Percentiles rank a stretch among this genome's conserved stretches.
Conservation (phyloP, 1,140 invertebrate species). For the Brachionus manjavacas region DNA sequence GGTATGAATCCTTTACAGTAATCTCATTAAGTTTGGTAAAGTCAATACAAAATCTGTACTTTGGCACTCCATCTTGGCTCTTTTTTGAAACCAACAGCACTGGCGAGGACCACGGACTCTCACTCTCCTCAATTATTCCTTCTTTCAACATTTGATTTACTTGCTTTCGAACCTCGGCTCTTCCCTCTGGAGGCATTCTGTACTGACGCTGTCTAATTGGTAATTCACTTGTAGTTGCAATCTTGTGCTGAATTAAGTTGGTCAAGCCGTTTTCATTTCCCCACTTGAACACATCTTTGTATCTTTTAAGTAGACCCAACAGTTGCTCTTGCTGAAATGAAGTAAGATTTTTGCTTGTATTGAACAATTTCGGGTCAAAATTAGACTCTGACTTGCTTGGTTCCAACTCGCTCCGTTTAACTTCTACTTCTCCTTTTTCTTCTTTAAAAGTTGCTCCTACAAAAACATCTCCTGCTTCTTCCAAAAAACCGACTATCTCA, state of each 20-base stretch:
- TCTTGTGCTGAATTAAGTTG: background rate
- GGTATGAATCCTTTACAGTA: constrained; percentile 2
- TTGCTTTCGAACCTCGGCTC: background rate
- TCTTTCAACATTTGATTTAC: constrained; percentile 17
- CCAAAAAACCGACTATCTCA: background rate
- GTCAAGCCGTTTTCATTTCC: background rate
- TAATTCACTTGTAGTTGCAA: background rate
- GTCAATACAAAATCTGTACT: constrained; percentile 25
- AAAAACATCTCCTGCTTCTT: background rate
- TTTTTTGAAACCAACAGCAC: constrained; percentile 23
- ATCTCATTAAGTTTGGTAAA: background rate
- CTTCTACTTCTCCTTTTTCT: background rate
- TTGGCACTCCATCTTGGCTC: background rate
- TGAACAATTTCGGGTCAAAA: background rate
- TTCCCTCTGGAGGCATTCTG: background rate
- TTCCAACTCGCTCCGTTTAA: background rate
- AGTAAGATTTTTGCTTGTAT: background rate
- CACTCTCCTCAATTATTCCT: constrained; percentile 44
- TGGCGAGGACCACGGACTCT: background rate
- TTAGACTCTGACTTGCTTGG: background rate
- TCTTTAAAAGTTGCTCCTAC: background rate
- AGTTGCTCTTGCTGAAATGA: background rate
- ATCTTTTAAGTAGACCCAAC: background rate
- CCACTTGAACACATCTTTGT: background rate
- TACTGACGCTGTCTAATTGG: background rate